Percentiles rank a stretch among this genome's conserved stretches.
phyloP scores from a whole-genome alignment of 2,888 invertebrate genomes.

The Anodontia alba region DNA sequence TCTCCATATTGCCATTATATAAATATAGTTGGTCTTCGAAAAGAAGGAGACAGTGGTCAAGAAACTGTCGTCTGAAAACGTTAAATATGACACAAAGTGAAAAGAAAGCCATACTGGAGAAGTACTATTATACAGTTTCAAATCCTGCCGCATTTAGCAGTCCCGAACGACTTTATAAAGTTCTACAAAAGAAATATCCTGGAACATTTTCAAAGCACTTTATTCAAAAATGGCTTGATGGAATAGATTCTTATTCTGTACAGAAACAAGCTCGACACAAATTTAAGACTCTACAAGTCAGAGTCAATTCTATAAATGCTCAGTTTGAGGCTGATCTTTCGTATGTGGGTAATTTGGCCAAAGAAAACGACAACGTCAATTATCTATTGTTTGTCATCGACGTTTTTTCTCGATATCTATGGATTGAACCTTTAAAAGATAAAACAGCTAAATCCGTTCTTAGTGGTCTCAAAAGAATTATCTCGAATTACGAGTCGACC shows the following conservation, averaged over 20 bases:
- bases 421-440: background rate
- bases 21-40: no score
- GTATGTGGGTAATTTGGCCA: background rate
- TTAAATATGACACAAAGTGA: no score
- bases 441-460: no score
- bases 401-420: background rate
- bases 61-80: background rate
- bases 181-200: background rate
- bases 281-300: background rate
- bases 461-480: background rate
- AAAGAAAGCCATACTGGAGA: background rate
- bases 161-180: background rate
- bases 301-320: background rate
- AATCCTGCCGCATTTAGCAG: background rate
- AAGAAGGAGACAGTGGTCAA: no score
- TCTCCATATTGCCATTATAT: no score
- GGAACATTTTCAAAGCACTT: background rate
- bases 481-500: background rate
- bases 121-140: background rate
- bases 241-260: background rate
- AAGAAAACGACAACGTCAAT: background rate
- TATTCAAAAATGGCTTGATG: background rate
- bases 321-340: background rate
- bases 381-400: background rate
- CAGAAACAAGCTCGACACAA: background rate